Conservation (phyloP, 2,888 invertebrate species). For the Torymus auratus region DNA sequence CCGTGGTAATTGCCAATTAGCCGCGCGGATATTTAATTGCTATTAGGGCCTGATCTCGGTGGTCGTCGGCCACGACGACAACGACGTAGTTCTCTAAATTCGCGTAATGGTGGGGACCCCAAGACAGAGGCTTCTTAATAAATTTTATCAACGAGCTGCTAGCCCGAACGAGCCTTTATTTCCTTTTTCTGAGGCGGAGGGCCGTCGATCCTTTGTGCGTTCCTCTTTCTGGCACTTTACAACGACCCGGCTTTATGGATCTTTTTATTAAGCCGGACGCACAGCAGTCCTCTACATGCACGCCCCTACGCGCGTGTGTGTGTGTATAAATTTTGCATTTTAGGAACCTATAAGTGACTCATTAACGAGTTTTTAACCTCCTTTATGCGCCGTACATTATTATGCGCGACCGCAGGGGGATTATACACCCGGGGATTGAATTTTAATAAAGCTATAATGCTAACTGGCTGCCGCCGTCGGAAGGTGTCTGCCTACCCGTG, state of each 20-base stretch:
- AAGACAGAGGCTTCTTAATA: conserved; percentile 68
- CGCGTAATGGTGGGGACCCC: conserved; percentile 38
- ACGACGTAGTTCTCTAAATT: conserved; percentile 26
- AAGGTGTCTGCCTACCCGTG: neutral
- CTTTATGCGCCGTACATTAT: conserved; percentile 18
- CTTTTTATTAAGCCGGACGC: conserved; percentile 48
- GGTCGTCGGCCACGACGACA: conserved; percentile 9
- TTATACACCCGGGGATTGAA: conserved; percentile 36
- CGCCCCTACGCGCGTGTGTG: no score
- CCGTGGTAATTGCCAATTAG: conserved; percentile 76
- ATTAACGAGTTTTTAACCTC: conserved; percentile 56
- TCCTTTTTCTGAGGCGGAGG: conserved; percentile 27
- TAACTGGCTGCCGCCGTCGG: neutral
- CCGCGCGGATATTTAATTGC: conserved; percentile 75
- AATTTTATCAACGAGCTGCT: conserved; percentile 65
- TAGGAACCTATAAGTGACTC: conserved; percentile 57
- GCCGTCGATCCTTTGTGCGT: conserved; percentile 33
- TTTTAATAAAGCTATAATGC: conserved; percentile 51
- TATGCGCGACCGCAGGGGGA: neutral
- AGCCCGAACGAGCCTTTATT: conserved; percentile 50
- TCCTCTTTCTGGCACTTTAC: conserved; percentile 56
- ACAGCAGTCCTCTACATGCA: no score
- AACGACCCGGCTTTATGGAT: conserved; percentile 46
- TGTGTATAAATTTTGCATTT: conserved; percentile 50
- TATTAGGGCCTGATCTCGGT: conserved; percentile 62